phyloP scores from a whole-genome alignment of 53 echinoderm and acorn worm genomes.

The Mesocentrotus franciscanus region DNA sequence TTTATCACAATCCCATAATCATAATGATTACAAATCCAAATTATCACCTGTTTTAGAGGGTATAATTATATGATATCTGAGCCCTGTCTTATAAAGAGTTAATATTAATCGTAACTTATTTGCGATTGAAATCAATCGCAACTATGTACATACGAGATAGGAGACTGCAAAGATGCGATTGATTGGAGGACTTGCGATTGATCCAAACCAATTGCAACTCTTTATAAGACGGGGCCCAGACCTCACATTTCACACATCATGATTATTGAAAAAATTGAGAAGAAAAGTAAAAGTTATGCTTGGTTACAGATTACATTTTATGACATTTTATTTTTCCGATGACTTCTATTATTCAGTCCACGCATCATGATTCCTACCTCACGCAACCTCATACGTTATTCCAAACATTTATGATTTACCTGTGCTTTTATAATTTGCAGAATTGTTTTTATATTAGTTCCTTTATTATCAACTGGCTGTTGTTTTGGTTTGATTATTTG shows the following conservation, averaged over 20 bases:
- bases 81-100: no score
- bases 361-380: not conserved
- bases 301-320: not conserved
- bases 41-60: no score
- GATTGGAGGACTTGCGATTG: no score
- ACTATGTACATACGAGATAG: no score
- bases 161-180: no score
- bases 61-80: not conserved
- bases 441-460: not conserved
- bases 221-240: no score
- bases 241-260: not conserved
- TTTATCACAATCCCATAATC: not conserved
- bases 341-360: not conserved
- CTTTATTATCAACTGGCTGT: conserved; percentile 1
- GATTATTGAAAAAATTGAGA: not conserved
- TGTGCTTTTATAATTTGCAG: conserved; percentile 8
- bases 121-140: no score
- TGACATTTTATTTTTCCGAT: not conserved
- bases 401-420: not conserved
- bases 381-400: not conserved
- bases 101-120: no score
- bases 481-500: conserved; percentile 63
- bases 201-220: no score
- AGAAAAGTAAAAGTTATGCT: not conserved
- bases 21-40: no score